Evolutionary conservation across 2,797 vertebrate species (phyloP), one percentile per base, ranked within the genome.

Genomic region (Danio choprae): DNA sequence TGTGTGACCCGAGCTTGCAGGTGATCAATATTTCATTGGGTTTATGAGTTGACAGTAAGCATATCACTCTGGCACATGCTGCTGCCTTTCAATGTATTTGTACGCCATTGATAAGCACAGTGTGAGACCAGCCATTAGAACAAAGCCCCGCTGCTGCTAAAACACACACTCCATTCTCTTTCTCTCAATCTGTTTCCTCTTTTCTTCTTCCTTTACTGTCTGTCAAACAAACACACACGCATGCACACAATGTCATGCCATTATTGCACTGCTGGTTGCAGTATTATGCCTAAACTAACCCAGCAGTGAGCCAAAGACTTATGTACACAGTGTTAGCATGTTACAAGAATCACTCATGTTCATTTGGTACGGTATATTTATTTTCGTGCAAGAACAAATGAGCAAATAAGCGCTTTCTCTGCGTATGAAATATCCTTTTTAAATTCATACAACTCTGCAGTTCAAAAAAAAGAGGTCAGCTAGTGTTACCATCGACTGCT

Each of bases 131-230:
- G 62, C 65, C 78, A 81, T 81, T 83, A 83, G 67, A 86, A 86
- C 77, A 86, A 86, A 81, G 74, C 69, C 85, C 85, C 44, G 83
- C 77, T 83, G 81, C 67, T 79, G 74, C 70, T 81, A 82, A 77
- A 80, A 81, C 74, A 83, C 72, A 78, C 81, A 78, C 60, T 48
- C 64, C 74, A 81, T 62, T 80, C 70, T 53, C 68, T 67, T 64
- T 79, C 74, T 64, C 59, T 38, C 59, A 58, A 15, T 73, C 59
- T 7, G 13, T 56, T 79, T 79, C 44, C 68, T 11, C 38, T 55
- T 53, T 79, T 15, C 69, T 15, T 70, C 12, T 38, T 51, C 36
- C 62, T 70, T 50, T 41, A 38, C 67, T 20, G 18, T 18, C 41
- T 4, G 36, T 64, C 62, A 51, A 70, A 70, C 77, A 80, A 73